Evolutionary conservation across 2,888 invertebrate genomes (phyloP).

Genomic region (Brachyptera putata): DNA sequence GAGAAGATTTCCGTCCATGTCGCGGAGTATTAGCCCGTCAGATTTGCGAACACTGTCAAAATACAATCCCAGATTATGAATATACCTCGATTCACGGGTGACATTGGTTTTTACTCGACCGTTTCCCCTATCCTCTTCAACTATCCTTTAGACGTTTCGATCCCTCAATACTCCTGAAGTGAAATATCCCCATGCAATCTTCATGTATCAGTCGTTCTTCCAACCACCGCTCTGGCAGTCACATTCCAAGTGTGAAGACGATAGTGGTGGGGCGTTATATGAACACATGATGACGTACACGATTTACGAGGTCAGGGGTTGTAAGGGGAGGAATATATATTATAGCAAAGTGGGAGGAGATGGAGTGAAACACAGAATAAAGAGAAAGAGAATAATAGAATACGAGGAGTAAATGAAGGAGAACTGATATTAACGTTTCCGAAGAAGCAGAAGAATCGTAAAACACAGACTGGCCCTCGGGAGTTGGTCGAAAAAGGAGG

Average conservation of each 20-base stretch:
- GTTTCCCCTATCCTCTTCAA: too few species aligned
- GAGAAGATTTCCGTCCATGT: constrained; percentile 2
- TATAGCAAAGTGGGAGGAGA: not conserved
- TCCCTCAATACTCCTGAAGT: too few species aligned
- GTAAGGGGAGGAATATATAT: constrained; percentile 1
- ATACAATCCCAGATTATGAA: constrained; percentile 4
- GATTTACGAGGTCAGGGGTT: constrained; percentile 1
- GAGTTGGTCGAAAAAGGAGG: not conserved
- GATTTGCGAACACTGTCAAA: constrained; percentile 12
- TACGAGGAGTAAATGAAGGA: constrained; percentile 26
- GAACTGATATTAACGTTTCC: constrained; percentile 24
- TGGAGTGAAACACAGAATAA: constrained; percentile 13
- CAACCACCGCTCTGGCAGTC: too few species aligned
- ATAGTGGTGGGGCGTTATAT: constrained; percentile 3
- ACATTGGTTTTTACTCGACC: too few species aligned
- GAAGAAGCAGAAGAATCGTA: constrained; percentile 11
- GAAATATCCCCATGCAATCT: too few species aligned
- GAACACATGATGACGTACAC: not conserved
- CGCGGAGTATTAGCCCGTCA: constrained; percentile 1
- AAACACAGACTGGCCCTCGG: constrained; percentile 14
- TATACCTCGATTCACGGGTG: too few species aligned
- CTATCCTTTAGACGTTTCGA: too few species aligned
- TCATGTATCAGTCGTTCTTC: too few species aligned
- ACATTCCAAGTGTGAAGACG: too few species aligned
- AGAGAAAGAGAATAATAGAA: constrained; percentile 29